phyloP scores from a whole-genome alignment of 1,140 invertebrate genomes.

The Liolophura sinensis region DNA sequence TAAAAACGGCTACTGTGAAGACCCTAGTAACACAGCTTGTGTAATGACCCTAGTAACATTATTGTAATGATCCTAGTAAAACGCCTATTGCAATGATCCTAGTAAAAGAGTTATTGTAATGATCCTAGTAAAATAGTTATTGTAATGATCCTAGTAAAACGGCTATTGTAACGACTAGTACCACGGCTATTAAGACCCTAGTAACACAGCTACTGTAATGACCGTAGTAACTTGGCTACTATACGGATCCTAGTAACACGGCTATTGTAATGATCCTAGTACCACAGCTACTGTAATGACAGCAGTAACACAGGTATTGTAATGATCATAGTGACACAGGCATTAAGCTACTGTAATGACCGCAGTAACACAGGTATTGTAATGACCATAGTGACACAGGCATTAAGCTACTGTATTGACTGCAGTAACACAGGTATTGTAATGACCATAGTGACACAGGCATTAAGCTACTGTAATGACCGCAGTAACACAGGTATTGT shows the following conservation, averaged over 20 bases:
- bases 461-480: neutral
- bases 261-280: too few relatives aligned
- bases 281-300: neutral
- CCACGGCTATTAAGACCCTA: neutral
- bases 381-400: too few relatives aligned
- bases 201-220: neutral
- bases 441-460: neutral
- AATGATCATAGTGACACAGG: neutral
- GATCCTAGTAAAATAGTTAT: too few relatives aligned
- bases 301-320: neutral
- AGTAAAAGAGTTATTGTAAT: neutral
- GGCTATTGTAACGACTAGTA: too few relatives aligned
- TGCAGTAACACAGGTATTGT: neutral
- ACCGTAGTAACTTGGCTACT: neutral
- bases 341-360: too few relatives aligned
- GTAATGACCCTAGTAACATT: neutral
- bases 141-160: too few relatives aligned
- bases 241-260: too few relatives aligned
- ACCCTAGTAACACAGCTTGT: neutral
- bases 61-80: neutral
- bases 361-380: neutral
- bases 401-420: too few relatives aligned
- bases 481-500: too few relatives aligned
- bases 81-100: neutral
- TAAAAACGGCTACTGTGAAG: too few relatives aligned